A percentile compares a stretch with the other conserved stretches of the same genome.
Conservation (phyloP, 2,888 invertebrate genomes). For the Synanthedon andrenaeformis region DNA sequence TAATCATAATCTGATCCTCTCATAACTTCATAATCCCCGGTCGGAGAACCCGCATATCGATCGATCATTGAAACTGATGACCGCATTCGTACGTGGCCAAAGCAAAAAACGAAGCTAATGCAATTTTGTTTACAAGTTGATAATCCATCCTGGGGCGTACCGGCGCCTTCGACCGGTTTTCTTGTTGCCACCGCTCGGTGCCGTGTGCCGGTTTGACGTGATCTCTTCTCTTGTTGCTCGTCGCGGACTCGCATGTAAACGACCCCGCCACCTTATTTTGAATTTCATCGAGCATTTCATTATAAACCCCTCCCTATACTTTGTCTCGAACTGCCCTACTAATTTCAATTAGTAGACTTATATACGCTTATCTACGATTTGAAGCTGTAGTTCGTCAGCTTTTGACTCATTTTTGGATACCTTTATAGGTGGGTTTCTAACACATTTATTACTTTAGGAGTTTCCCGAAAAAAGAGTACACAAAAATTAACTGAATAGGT, state of each 20-base stretch:
- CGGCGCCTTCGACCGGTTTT: conserved; percentile 67
- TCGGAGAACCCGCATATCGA: conserved; percentile 7
- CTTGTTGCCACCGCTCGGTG: conserved; percentile 51
- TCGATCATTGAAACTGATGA: conserved; percentile 11
- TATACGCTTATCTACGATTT: too few species aligned
- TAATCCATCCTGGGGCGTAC: conserved; percentile 28
- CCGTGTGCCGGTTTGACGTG: conserved; percentile 62
- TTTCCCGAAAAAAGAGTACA: too few species aligned
- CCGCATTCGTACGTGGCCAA: conserved; percentile 13
- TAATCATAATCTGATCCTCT: not conserved
- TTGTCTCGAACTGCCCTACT: not conserved
- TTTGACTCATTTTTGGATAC: too few species aligned
- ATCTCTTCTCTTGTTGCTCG: conserved; percentile 59
- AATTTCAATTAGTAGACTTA: too few species aligned
- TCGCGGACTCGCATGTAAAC: conserved; percentile 54
- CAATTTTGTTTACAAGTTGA: conserved; percentile 65
- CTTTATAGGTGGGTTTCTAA: too few species aligned
- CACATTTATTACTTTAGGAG: too few species aligned
- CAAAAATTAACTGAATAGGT: too few species aligned
- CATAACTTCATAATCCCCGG: not conserved
- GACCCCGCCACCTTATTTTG: conserved; percentile 42
- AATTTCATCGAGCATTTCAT: not conserved
- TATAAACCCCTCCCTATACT: not conserved
- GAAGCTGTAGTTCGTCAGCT: too few species aligned
- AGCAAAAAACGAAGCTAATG: conserved; percentile 40